Evolutionary conservation across 2,797 vertebrate genomes (phyloP).

Genomic region (Heteromormyrus szaboi): DNA sequence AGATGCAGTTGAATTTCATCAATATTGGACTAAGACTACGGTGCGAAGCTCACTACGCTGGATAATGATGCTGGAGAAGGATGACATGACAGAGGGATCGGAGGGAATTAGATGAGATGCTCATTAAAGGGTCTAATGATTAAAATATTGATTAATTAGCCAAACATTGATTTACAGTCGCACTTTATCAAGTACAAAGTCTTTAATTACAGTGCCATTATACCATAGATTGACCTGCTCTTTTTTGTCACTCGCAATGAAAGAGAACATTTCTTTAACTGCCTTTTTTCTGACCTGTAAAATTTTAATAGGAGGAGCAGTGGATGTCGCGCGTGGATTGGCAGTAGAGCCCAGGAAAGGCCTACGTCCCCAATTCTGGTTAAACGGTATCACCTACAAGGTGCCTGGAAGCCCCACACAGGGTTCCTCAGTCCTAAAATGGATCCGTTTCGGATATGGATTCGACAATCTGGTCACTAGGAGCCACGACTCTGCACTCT

Average conservation of each 20-base stretch:
- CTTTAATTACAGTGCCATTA: conserved; percentile 90
- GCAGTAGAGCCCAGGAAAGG: conserved; percentile 84
- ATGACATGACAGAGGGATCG: conserved; percentile 68
- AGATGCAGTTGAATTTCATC: conserved; percentile 6
- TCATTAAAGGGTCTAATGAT: conserved; percentile 99
- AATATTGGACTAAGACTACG: conserved; percentile 23
- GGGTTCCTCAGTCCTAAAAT: conserved; percentile 56
- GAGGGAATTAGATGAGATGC: conserved; percentile 85
- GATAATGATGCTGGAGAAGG: conserved; percentile 73
- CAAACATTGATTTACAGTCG: conserved; percentile 97
- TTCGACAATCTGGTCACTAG: conserved; percentile 13
- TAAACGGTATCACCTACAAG: conserved; percentile 78
- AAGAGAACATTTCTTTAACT: conserved; percentile 93
- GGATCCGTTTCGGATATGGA: conserved; percentile 53
- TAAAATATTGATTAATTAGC: conserved; percentile 99
- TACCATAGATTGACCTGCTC: conserved; percentile 84
- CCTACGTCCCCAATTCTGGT: conserved; percentile 82
- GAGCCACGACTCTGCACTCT: not conserved
- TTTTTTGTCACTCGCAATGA: conserved; percentile 90
- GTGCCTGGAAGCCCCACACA: conserved; percentile 62
- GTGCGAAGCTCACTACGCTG: conserved; percentile 56
- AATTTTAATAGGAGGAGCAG: conserved; percentile 96
- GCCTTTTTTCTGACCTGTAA: conserved; percentile 99
- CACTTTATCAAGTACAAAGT: conserved; percentile 90
- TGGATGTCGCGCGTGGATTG: conserved; percentile 82